phyloP scores from a whole-genome alignment of 2,113 vertebrate species.

The Oreocharis arfaki region DNA sequence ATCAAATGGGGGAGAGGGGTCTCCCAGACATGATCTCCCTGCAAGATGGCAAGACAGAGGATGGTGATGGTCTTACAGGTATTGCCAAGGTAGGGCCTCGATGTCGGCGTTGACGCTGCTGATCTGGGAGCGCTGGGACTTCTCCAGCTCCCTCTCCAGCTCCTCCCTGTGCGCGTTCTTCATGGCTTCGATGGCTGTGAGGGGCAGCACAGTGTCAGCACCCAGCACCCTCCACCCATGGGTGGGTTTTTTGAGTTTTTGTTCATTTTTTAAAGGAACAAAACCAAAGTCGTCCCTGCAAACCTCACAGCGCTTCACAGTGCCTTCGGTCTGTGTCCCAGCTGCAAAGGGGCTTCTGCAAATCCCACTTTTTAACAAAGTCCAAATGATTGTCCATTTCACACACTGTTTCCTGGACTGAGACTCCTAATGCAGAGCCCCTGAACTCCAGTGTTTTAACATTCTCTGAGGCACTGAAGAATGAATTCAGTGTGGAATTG shows the following conservation, averaged over 20 bases:
- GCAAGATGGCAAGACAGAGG: rapidly evolving
- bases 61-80: conserved; percentile 71
- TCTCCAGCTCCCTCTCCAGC: conserved; percentile 84
- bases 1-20: background rate
- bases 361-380: background rate
- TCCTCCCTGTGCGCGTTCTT: conserved; percentile 97
- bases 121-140: conserved; percentile 89
- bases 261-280: background rate
- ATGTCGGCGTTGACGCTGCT: conserved; percentile 90
- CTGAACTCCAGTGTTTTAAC: background rate
- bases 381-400: background rate
- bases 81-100: conserved; percentile 87
- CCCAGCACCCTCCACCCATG: background rate
- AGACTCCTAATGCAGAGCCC: background rate
- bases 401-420: background rate
- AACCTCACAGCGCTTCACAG: background rate
- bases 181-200: conserved; percentile 95
- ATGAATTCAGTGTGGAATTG: background rate
- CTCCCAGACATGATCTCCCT: background rate
- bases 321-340: background rate
- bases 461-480: background rate
- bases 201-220: background rate
- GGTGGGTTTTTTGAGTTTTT: rapidly evolving
- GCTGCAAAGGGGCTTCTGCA: background rate
- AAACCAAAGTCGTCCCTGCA: rapidly evolving